A percentile compares a stretch with the other conserved stretches of the same genome.
These are phyloP conservation scores for Myzus persicae DNA, from an alignment of 1,140 invertebrate species.

Conservation along the genomic window DNA sequence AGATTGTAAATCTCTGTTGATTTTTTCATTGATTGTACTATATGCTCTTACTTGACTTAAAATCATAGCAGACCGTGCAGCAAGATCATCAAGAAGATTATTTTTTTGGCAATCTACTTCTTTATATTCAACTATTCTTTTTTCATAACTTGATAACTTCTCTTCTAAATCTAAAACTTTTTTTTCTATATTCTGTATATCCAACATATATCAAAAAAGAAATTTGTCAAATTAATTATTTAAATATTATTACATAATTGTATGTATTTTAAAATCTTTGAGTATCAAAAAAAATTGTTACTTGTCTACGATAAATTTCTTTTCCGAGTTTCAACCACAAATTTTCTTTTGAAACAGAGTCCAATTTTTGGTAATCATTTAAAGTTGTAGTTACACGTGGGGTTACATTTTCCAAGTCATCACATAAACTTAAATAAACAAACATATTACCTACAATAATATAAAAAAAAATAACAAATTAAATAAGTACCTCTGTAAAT, in stretches of 20 bases:
- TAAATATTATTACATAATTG: neutral
- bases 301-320: slow-evolving; percentile 55
- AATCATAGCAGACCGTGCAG: slow-evolving; percentile 49
- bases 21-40: slow-evolving; percentile 52
- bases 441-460: neutral
- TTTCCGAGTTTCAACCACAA: slow-evolving; percentile 51
- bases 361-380: slow-evolving; percentile 30
- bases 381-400: neutral
- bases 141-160: slow-evolving; percentile 44
- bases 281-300: neutral
- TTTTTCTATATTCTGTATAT: slow-evolving; percentile 50
- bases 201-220: neutral
- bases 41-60: slow-evolving; percentile 54
- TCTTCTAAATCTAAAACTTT: slow-evolving; percentile 54
- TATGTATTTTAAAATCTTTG: no score
- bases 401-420: neutral
- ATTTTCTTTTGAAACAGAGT: slow-evolving; percentile 56
- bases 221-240: neutral
- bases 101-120: slow-evolving; percentile 41
- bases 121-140: slow-evolving; percentile 37
- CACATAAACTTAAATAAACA: slow-evolving; percentile 25
- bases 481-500: slow-evolving; percentile 29
- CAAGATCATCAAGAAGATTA: slow-evolving; percentile 53
- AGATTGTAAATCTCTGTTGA: slow-evolving; percentile 30
- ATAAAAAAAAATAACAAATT: neutral